Evolutionary conservation across 2,797 vertebrate genomes (phyloP).

Genomic region (Alca torda): DNA sequence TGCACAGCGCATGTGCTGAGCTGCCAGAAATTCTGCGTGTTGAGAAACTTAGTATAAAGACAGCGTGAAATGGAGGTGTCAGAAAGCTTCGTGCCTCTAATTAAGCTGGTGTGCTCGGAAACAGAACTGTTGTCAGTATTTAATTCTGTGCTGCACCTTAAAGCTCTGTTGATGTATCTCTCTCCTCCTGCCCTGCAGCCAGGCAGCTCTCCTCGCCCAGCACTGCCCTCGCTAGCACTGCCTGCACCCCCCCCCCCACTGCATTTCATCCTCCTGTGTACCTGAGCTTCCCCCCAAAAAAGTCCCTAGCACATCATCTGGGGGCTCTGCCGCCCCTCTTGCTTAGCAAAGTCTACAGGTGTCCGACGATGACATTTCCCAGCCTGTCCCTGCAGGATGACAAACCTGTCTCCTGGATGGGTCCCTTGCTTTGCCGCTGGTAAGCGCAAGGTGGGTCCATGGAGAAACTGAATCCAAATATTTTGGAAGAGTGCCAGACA

Average conservation of each 20-base stretch:
- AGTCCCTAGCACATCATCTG: background rate
- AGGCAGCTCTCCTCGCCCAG: background rate
- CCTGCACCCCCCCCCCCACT: background rate
- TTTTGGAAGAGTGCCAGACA: background rate
- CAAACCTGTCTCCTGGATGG: background rate
- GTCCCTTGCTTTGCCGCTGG: background rate
- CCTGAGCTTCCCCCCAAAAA: background rate
- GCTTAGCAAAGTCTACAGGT: background rate
- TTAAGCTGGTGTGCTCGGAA: slow-evolving; percentile 32
- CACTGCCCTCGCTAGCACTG: background rate
- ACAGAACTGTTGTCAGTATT: slow-evolving; percentile 36
- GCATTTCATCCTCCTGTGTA: background rate
- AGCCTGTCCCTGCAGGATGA: background rate
- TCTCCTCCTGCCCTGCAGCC: background rate
- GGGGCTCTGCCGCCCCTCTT: background rate
- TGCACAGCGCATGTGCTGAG: background rate
- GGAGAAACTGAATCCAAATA: background rate
- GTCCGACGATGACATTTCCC: background rate
- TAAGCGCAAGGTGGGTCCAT: fast-evolving
- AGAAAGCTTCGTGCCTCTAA: slow-evolving; percentile 39
- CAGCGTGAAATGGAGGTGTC: slow-evolving; percentile 61
- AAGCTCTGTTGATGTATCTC: background rate
- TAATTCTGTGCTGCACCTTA: background rate
- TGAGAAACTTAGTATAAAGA: slow-evolving; percentile 34
- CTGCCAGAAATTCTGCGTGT: slow-evolving; percentile 9